phyloP scores from a whole-genome alignment of 2,113 vertebrate species.

The Anarrhichthys ocellatus region DNA sequence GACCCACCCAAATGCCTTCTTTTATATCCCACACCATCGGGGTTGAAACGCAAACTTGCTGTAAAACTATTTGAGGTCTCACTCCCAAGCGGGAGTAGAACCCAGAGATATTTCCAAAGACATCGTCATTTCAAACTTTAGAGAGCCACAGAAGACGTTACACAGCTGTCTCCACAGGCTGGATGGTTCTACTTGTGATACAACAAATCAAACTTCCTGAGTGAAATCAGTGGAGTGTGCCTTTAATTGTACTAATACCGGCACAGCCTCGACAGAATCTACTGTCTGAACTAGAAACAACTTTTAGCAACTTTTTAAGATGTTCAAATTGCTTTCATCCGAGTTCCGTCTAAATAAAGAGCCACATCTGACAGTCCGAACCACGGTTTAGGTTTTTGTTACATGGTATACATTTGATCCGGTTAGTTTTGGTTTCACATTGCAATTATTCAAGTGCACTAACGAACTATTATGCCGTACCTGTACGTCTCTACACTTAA shows the following conservation, averaged over 20 bases:
- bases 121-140: background rate
- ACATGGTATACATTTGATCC: too few relatives aligned
- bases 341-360: background rate
- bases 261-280: background rate
- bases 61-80: background rate
- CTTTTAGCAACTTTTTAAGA: background rate
- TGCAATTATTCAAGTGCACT: too few relatives aligned
- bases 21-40: background rate
- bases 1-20: background rate
- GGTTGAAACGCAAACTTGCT: background rate
- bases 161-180: background rate
- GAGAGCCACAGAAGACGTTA: background rate
- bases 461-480: too few relatives aligned
- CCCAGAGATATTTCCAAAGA: background rate
- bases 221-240: background rate
- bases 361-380: too few relatives aligned
- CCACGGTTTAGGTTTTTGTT: too few relatives aligned
- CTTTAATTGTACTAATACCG: background rate
- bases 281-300: background rate
- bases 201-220: background rate
- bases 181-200: background rate
- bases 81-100: too few relatives aligned
- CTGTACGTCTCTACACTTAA: too few relatives aligned
- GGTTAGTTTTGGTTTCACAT: too few relatives aligned
- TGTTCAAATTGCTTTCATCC: background rate